Evolutionary conservation across 2,888 invertebrate species (phyloP).

Genomic region (Agriopis leucophaearia): DNA sequence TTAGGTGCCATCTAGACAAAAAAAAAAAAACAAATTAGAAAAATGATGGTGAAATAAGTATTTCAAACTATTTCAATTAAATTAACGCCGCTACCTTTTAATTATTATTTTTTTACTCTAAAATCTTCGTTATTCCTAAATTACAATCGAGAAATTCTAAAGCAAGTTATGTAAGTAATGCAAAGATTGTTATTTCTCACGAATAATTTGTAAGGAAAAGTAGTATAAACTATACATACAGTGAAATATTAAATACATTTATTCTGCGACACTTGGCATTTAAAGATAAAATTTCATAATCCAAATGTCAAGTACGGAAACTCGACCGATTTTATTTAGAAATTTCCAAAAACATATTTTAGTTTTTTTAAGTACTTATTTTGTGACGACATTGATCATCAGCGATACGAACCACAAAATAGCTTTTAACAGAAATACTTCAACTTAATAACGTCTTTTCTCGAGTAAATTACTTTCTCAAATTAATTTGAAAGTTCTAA

Average conservation of each 20-base stretch:
- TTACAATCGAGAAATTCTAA: neutral
- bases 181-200: slow-evolving; percentile 14
- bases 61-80: slow-evolving; percentile 1
- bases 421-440: too few species aligned
- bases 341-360: too few species aligned
- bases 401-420: too few species aligned
- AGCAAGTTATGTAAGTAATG: slow-evolving; percentile 3
- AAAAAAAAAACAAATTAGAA: neutral
- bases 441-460: too few species aligned
- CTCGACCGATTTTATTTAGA: too few species aligned
- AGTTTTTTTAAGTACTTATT: too few species aligned
- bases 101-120: neutral
- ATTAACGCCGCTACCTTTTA: too few species aligned
- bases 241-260: neutral
- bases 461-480: too few species aligned
- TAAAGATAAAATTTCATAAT: neutral
- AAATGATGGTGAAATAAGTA: slow-evolving; percentile 3
- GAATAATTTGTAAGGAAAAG: neutral
- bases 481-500: too few species aligned
- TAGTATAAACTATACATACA: neutral
- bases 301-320: neutral
- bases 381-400: too few species aligned
- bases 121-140: slow-evolving; percentile 22
- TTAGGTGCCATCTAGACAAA: slow-evolving; percentile 34
- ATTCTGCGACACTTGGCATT: neutral